A percentile compares a stretch with the other conserved stretches of the same genome.
Conservation (phyloP, 1,140 invertebrate species). For the Contarinia nasturtii region DNA sequence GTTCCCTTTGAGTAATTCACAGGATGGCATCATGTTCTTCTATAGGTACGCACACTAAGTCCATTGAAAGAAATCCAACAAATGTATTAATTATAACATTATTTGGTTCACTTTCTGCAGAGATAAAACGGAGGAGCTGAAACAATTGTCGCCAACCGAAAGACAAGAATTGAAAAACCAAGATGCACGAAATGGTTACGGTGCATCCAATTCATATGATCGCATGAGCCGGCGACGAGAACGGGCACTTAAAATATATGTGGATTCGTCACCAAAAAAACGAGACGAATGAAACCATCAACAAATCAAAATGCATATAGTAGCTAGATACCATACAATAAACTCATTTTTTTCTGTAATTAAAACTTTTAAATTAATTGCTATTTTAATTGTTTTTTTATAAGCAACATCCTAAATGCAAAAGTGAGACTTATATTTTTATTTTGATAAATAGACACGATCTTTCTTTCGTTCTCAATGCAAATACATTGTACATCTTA, state of each 20-base stretch:
- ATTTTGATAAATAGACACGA: too few species aligned
- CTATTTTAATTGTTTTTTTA: too few species aligned
- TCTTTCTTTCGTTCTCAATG: too few species aligned
- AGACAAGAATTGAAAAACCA: conserved; percentile 40
- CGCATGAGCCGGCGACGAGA: conserved; percentile 34
- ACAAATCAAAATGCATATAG: too few species aligned
- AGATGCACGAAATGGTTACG: conserved; percentile 23
- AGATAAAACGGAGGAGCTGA: conserved; percentile 38
- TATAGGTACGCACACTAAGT: conserved; percentile 7
- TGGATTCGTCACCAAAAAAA: conserved; percentile 26
- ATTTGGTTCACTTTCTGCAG: conserved; percentile 23
- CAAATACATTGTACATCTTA: too few species aligned
- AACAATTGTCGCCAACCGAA: conserved; percentile 37
- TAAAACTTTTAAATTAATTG: too few species aligned
- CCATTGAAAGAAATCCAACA: neutral
- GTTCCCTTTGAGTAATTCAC: too few species aligned
- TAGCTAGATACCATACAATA: too few species aligned
- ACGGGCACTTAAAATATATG: conserved; percentile 53
- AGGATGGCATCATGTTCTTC: conserved; percentile 16
- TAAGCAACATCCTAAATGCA: too few species aligned
- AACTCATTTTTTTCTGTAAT: too few species aligned
- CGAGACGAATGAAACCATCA: neutral
- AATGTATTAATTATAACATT: neutral
- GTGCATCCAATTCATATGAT: conserved; percentile 20
- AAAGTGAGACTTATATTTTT: too few species aligned